Evolutionary conservation across 1,140 invertebrate species (phyloP).

Genomic region (Rhyacophila brunnea): DNA sequence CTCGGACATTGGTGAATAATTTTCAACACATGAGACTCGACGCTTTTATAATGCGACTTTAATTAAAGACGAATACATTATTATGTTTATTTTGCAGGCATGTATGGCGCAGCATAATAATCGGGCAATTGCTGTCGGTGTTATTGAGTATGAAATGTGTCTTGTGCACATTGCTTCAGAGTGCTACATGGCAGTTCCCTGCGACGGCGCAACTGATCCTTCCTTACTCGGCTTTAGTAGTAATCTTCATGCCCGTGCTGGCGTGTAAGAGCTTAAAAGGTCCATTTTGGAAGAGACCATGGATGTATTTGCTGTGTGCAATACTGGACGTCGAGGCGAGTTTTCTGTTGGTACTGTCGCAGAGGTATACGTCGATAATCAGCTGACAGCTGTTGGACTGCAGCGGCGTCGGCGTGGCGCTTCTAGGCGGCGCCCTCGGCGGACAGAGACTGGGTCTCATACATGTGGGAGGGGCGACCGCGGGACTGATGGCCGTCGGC

Average conservation of each 20-base stretch:
- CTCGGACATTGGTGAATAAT: slow-evolving; percentile 64
- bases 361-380: slow-evolving; percentile 50
- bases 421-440: slow-evolving; percentile 70
- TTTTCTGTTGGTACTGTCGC: slow-evolving; percentile 49
- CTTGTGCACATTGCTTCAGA: slow-evolving; percentile 71
- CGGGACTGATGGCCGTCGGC: slow-evolving; percentile 80
- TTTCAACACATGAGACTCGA: background rate
- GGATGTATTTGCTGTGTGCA: slow-evolving; percentile 32
- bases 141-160: slow-evolving; percentile 74
- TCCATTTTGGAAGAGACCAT: slow-evolving; percentile 34
- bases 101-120: slow-evolving; percentile 71
- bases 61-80: background rate
- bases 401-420: slow-evolving; percentile 80
- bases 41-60: background rate
- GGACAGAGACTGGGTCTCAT: slow-evolving; percentile 64
- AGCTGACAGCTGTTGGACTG: slow-evolving; percentile 81
- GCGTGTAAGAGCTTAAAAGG: slow-evolving; percentile 60
- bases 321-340: slow-evolving; percentile 63
- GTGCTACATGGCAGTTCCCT: slow-evolving; percentile 64
- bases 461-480: slow-evolving; percentile 77
- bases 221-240: slow-evolving; percentile 74
- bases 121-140: slow-evolving; percentile 75
- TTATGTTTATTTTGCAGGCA: slow-evolving; percentile 56
- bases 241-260: slow-evolving; percentile 74
- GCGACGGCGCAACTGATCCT: slow-evolving; percentile 79